Conservation (phyloP, 2,797 vertebrate genomes). For the Monodelphis domestica region DNA sequence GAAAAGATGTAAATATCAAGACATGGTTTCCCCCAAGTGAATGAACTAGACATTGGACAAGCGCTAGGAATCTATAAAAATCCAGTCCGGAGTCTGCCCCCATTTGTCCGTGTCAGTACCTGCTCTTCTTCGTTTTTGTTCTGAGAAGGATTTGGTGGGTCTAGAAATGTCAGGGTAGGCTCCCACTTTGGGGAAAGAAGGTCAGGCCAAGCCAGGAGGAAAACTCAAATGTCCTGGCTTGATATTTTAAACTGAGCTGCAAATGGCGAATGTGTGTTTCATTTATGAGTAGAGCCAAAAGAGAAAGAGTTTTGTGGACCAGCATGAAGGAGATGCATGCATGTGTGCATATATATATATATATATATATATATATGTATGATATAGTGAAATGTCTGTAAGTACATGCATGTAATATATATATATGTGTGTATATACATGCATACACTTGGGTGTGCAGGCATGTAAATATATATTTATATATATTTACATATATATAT, state of each 20-base stretch:
- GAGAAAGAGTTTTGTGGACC: slow-evolving; percentile 41
- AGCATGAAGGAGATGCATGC: neutral
- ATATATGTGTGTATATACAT: too few relatives aligned
- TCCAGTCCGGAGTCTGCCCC: slow-evolving; percentile 57
- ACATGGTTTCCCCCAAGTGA: slow-evolving; percentile 57
- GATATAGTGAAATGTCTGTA: too few relatives aligned
- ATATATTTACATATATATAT: neutral
- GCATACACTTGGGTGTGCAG: neutral
- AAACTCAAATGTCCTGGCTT: slow-evolving; percentile 40
- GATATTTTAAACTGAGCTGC: slow-evolving; percentile 56
- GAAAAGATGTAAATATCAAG: slow-evolving; percentile 66
- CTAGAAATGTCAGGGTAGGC: neutral
- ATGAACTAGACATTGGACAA: slow-evolving; percentile 75
- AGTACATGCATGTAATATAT: too few relatives aligned
- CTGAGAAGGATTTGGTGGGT: neutral
- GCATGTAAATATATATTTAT: too few relatives aligned
- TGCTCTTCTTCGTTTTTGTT: slow-evolving; percentile 59
- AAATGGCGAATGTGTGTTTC: slow-evolving; percentile 42
- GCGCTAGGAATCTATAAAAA: slow-evolving; percentile 74
- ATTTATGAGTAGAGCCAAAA: slow-evolving; percentile 57
- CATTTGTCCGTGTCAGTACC: slow-evolving; percentile 42
- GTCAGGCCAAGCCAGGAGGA: slow-evolving; percentile 17
- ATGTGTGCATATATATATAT: neutral
- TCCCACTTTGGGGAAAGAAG: slow-evolving; percentile 33
- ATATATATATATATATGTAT: neutral